A percentile compares a stretch with the other conserved stretches of the same genome.
phyloP scores from a whole-genome alignment of 2,888 invertebrate species.

The Conus canariensis region DNA sequence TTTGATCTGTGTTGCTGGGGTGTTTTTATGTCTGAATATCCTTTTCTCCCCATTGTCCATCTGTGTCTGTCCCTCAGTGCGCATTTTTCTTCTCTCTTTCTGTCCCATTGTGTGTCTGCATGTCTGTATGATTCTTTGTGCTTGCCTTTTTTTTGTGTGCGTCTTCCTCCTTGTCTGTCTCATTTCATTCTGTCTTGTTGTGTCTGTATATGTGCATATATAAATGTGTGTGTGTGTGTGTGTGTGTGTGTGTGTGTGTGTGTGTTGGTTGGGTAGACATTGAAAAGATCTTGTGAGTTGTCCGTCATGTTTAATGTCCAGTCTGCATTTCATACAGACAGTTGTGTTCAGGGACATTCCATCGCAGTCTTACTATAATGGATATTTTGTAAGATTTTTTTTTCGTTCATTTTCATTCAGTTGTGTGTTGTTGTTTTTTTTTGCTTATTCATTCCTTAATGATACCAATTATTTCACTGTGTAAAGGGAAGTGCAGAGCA shows the following conservation, averaged over 20 bases:
- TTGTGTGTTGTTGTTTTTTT: too few relatives aligned
- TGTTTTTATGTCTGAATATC: too few relatives aligned
- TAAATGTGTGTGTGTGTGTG: background rate
- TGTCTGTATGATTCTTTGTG: background rate
- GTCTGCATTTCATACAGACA: too few relatives aligned
- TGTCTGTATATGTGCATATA: background rate
- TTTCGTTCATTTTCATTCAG: too few relatives aligned
- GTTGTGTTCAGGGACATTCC: too few relatives aligned
- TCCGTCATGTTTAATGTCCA: background rate
- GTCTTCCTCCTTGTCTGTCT: background rate
- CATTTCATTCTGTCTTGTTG: background rate
- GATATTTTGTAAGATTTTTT: too few relatives aligned
- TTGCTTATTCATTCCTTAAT: too few relatives aligned
- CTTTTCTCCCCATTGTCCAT: background rate
- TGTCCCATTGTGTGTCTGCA: background rate
- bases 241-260: constrained; percentile 5
- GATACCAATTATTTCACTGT: too few relatives aligned
- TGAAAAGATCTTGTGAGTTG: too few relatives aligned
- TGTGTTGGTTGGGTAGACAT: background rate
- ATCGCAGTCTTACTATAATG: too few relatives aligned
- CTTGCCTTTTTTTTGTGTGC: background rate
- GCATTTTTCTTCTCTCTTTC: background rate
- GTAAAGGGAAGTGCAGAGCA: too few relatives aligned
- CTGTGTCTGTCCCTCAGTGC: background rate
- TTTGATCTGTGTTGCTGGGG: too few relatives aligned